Conservation (phyloP, 2,113 vertebrate genomes). For the Trematocara nigrifrons region DNA sequence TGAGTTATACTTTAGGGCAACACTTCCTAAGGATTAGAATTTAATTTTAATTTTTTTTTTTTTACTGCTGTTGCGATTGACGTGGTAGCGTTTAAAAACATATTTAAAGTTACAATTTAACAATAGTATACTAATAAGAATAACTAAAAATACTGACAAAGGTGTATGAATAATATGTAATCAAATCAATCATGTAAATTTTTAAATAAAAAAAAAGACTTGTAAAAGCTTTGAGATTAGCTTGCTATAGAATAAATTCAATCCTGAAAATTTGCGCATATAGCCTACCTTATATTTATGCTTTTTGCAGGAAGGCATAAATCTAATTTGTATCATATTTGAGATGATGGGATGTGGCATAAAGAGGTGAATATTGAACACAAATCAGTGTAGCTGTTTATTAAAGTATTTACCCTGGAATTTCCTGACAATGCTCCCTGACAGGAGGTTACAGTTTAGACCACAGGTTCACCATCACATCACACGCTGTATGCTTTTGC, state of each 20-base stretch:
- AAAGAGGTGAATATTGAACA: neutral
- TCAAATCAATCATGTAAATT: no score
- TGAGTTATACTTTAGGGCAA: neutral
- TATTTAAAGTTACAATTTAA: neutral
- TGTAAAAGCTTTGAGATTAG: neutral
- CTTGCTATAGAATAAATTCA: neutral
- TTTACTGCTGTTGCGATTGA: neutral
- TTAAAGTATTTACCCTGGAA: neutral
- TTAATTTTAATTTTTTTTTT: rapidly evolving
- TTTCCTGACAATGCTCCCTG: slow-evolving; percentile 1
- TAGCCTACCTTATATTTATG: neutral
- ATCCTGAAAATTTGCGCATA: neutral
- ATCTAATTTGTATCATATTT: neutral
- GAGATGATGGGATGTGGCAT: neutral
- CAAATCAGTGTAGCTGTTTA: neutral
- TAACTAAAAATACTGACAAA: neutral
- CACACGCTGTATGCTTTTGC: slow-evolving; percentile 31
- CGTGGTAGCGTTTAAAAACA: neutral
- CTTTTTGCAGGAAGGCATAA: neutral
- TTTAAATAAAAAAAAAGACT: neutral
- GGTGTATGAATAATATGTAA: neutral
- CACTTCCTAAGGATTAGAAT: neutral
- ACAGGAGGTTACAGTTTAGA: slow-evolving; percentile 12
- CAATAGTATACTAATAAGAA: neutral
- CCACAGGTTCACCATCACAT: neutral